phyloP scores from a whole-genome alignment of 2,113 vertebrate genomes.

The Hemiscyllium ocellatum region DNA sequence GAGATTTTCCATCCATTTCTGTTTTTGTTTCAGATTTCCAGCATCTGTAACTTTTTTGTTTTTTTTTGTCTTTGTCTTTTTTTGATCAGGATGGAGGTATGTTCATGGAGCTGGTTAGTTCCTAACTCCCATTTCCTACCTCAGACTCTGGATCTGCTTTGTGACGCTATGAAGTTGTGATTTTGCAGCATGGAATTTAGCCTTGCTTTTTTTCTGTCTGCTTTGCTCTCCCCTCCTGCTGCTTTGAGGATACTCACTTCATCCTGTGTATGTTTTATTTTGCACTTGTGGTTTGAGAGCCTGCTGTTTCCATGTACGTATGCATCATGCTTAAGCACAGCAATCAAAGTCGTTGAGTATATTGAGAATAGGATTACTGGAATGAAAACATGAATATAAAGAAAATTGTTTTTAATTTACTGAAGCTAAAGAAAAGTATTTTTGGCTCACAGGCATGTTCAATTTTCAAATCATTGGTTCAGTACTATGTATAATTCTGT shows the following conservation, averaged over 20 bases:
- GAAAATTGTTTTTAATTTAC: background rate
- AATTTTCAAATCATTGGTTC: background rate
- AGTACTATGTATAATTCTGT: background rate
- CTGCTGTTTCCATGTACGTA: background rate
- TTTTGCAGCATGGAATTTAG: background rate
- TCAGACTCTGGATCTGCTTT: too few relatives aligned
- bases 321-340: background rate
- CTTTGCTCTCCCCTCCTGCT: background rate
- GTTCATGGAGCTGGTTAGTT: too few relatives aligned
- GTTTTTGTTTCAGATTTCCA: too few relatives aligned
- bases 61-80: too few relatives aligned
- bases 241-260: background rate
- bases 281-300: background rate
- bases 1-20: too few relatives aligned
- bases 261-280: background rate
- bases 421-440: background rate
- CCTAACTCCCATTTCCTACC: too few relatives aligned
- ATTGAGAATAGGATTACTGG: too few relatives aligned
- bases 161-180: too few relatives aligned
- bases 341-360: background rate
- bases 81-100: too few relatives aligned
- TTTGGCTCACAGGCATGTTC: background rate
- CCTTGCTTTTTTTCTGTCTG: background rate
- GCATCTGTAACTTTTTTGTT: too few relatives aligned
- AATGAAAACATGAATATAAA: background rate